These are phyloP conservation scores for Danio rerio DNA, from an alignment of 2,113 vertebrate genomes.

Conservation along the genomic window DNA sequence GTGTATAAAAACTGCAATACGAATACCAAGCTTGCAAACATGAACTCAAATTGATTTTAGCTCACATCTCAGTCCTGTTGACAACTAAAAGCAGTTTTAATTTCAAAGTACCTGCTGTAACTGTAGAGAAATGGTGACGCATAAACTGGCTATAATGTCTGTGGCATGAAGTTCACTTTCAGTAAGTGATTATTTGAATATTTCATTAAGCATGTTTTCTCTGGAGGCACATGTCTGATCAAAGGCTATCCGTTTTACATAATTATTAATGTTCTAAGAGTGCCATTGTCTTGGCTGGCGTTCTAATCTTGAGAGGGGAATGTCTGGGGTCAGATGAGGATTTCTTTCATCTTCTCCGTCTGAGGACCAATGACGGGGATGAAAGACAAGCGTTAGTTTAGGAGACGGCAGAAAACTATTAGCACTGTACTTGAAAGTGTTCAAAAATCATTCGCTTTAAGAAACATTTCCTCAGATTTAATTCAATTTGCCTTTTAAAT, in stretches of 20 bases:
- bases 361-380: slow-evolving; percentile 24
- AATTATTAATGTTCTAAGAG: slow-evolving; percentile 48
- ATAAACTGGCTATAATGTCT: background rate
- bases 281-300: slow-evolving; percentile 40
- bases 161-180: slow-evolving; percentile 31
- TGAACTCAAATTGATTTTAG: too few relatives aligned
- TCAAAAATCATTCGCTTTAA: slow-evolving; percentile 32
- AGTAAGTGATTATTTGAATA: slow-evolving; percentile 42
- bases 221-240: slow-evolving; percentile 44
- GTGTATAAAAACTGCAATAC: too few relatives aligned
- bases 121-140: too few relatives aligned
- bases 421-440: slow-evolving; percentile 32
- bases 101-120: too few relatives aligned
- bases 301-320: slow-evolving; percentile 28
- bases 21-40: too few relatives aligned
- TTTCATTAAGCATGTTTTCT: slow-evolving; percentile 49
- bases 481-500: slow-evolving; percentile 8
- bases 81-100: too few relatives aligned
- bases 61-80: too few relatives aligned
- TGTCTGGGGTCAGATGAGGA: slow-evolving; percentile 25
- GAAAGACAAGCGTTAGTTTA: slow-evolving; percentile 45
- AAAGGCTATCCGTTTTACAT: slow-evolving; percentile 51
- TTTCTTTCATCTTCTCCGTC: slow-evolving; percentile 40
- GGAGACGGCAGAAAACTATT: slow-evolving; percentile 15
- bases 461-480: slow-evolving; percentile 13